A percentile compares a stretch with the other conserved stretches of the same genome.
Evolutionary conservation across 1,140 invertebrate genomes (phyloP).

Genomic region (Meloidogyne hapla): DNA sequence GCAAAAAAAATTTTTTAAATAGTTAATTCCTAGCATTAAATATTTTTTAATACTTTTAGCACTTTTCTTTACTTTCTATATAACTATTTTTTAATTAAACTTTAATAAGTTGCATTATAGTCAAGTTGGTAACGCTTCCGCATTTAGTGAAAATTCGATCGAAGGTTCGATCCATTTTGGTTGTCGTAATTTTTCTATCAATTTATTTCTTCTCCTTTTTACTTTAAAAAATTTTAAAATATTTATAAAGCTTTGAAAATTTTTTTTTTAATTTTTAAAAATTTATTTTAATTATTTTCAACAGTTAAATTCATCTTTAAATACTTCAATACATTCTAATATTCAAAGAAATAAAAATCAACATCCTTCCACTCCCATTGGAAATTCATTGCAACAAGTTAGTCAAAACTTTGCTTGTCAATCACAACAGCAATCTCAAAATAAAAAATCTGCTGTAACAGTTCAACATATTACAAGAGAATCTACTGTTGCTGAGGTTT

Average conservation of each 20-base stretch:
- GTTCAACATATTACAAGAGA: conserved; percentile 1
- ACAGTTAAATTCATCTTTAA: not conserved
- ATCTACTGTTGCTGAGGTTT: conserved; percentile 25
- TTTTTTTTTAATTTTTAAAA: not conserved
- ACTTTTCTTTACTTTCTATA: too few relatives aligned
- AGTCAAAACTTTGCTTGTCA: conserved; percentile 26
- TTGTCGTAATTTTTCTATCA: not conserved
- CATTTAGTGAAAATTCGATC: too few relatives aligned
- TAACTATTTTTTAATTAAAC: too few relatives aligned
- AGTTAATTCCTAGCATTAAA: too few relatives aligned
- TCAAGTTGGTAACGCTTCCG: too few relatives aligned
- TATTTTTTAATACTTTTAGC: too few relatives aligned
- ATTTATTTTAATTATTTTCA: not conserved
- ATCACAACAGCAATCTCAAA: not conserved
- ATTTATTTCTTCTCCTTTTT: not conserved
- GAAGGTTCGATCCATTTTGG: not conserved
- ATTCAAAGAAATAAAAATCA: not conserved
- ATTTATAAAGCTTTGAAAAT: too few relatives aligned
- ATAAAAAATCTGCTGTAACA: not conserved
- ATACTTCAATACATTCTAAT: not conserved
- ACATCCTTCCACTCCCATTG: not conserved
- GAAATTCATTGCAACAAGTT: conserved; percentile 10
- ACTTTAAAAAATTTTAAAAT: not conserved
- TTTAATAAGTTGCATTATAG: too few relatives aligned
- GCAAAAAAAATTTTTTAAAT: too few relatives aligned